Base-by-base conservation (phyloP, 2,888 invertebrate genomes). In the Cremastinae sp. region DNA sequence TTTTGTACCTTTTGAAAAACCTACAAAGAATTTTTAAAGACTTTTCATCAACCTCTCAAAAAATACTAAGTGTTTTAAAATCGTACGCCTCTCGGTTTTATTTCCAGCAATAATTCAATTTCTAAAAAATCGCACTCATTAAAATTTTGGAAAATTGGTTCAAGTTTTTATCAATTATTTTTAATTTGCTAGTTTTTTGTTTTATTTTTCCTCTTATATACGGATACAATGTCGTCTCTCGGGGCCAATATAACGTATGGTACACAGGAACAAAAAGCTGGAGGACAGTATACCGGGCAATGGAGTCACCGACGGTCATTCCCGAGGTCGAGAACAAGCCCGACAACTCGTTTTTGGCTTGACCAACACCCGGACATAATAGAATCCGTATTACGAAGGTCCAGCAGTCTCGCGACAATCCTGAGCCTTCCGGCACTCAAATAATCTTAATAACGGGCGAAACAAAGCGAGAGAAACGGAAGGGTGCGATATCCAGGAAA, bases 311-410 rank as follows among this genome's bases (percentile, higher is more conserved):
- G 41, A 8, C 2, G 12, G 41, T n/a, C n/a, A 41, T 41, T n/a
- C 28, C 2, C 45, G 45, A 43, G 47, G 10, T 43, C 35, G 59
- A 51, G 9, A 65, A 73, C 58, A 49, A 73, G 65, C 43, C 58
- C 56, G 68, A 62, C 62, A 56, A 68, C 49, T 55, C 47, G 66
- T 45, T 35, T 39, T n/a, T n/a, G n/a, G 45, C 39, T 35, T 3
- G 55, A 35, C 49, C 47, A 12, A 39, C 58, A 35, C n/a, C n/a
- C n/a, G n/a, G 14, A 58, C 49, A 72, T 51, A 58, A 41, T 58
- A 56, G 47, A 68, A 65, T 65, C 53, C 51, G 18, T 65, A 43
- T 51, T 65, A 74, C 47, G 61, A 59, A 39, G 61, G 45, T 43
- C 53, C 43, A 14, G 47, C 59, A 59, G 22, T 39, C 10, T 16